Evolutionary conservation across 2,797 vertebrate genomes (phyloP), one percentile per base, ranked within the genome.

Genomic region (Cynodonichthys magdalenae): DNA sequence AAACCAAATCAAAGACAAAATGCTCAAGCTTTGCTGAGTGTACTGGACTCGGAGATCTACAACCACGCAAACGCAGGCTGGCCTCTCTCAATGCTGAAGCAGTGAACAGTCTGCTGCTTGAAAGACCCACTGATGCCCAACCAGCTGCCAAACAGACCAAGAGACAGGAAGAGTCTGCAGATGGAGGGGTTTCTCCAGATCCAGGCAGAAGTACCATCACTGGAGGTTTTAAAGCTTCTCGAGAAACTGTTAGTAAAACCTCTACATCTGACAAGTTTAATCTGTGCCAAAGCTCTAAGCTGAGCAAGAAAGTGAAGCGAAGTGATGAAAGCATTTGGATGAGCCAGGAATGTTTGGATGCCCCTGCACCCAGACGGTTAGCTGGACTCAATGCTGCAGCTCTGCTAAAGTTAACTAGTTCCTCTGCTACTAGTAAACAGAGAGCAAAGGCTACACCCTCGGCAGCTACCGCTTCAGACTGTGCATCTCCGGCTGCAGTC

Each of bases 11-110:
- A 27, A 89, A 89, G 69, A 56, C 71, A 11, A 87, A 41, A 31
- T 34, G 49, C 27, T 18, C 34, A 1, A 71, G 66, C 36, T 60
- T 55, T 0, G 53, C n/a, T 0, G 83, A 82, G 27, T 28, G 24
- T 24, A 14, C 63, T 29, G 42, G 31, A 18, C 39, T 55, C 29
- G 63, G 57, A 17, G 74, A 71, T 75, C 90, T 83, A 0, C 95
- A 96, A 81, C 97, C 96, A 19, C 94, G 98, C 51, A 98, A 98
- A 66, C 95, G 98, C 29, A 90, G 97, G 6, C 86, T 99, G 66
- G 98, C 97, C 41, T 98, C 97, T 12, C 94, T 99, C 44, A 99
- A 99, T 0, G 98, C 98, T 0, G 98, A 99, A 88, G 97, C 96
- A 0, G 95, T 99, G 19, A 99, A 98, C 89, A 98, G 95, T 68